Evolutionary conservation across 53 echinoderm and acorn worm genomes (phyloP), one percentile per base, ranked within the genome.

Genomic region (Apostichopus leukothele): DNA sequence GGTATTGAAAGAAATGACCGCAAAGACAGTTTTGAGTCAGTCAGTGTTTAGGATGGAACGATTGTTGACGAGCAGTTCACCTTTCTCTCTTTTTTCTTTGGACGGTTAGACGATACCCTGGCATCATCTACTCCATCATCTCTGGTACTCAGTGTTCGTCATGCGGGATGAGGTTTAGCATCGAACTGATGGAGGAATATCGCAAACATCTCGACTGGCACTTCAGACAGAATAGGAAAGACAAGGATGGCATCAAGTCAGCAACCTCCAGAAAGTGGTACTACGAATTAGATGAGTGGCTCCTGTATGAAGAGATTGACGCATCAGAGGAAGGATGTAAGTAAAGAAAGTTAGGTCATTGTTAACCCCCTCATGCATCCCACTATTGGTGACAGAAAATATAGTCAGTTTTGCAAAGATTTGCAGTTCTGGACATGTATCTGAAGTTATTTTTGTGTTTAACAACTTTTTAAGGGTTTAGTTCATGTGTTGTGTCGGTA

Each of bases 121-220:
- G 98, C 16, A 92, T 97, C 5, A 90, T 97, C 84, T 94, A 95
- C 53, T 86, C 94, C 20, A 94, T 97, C 76, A 94, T 94, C 86
- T 91, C 91, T 11, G 98, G 98, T 1, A 95, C 94, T 12, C 95
- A 97, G 92, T 97, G 98, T 76, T 94, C 95, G 5, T 97, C 98
- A 0, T 97, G 98, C 50, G 98, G 98, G 5, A 90, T 94, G 92
- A 93, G 98, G 75, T 98, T 94, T 83, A 91, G 93, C 27, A 90
- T 93, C 9, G 93, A 96, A 12, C 91, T 95, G 77, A 98, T 98
- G 98, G 95, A 93, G 78, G 88, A 91, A 9, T 98, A 98, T 90
- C 95, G 95, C 63, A 95, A 98, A 74, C 98, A 98, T 88, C 91
- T 98, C 7, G 98, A 98, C 91, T 98, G 98, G 98, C 98, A 98